phyloP scores from a whole-genome alignment of 2,888 invertebrate genomes.

The Alviniconcha strummeri region DNA sequence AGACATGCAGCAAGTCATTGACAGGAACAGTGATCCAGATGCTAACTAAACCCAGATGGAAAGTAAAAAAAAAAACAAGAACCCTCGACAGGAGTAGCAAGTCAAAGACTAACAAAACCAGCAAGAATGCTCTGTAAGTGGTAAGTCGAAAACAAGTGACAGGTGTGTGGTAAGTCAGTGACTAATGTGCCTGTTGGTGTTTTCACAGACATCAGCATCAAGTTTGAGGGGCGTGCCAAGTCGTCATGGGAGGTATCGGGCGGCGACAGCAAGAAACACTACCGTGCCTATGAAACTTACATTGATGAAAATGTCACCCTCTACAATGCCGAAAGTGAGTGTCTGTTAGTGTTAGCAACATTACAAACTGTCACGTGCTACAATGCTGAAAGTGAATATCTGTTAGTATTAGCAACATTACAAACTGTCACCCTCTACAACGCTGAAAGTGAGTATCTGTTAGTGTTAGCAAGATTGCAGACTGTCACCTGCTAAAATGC shows the following conservation, averaged over 20 bases:
- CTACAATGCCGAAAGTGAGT: slow-evolving; percentile 34
- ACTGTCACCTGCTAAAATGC: no score
- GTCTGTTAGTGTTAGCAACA: no score
- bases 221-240: slow-evolving; percentile 39
- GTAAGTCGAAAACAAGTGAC: background rate
- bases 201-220: slow-evolving; percentile 37
- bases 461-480: no score
- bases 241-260: slow-evolving; percentile 39
- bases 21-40: no score
- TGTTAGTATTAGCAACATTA: background rate
- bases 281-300: slow-evolving; percentile 42
- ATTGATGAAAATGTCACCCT: slow-evolving; percentile 38
- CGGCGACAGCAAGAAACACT: slow-evolving; percentile 40
- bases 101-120: slow-evolving; percentile 33
- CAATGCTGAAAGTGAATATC: no score
- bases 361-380: background rate
- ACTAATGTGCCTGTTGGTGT: background rate
- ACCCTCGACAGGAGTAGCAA: no score
- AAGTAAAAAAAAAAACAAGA: no score
- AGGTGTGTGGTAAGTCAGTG: no score
- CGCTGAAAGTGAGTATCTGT: no score
- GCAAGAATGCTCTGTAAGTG: slow-evolving; percentile 35
- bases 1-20: no score
- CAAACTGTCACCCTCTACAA: no score
- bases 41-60: no score